phyloP scores from a whole-genome alignment of 2,797 vertebrate genomes.

The Poecilia velifera region DNA sequence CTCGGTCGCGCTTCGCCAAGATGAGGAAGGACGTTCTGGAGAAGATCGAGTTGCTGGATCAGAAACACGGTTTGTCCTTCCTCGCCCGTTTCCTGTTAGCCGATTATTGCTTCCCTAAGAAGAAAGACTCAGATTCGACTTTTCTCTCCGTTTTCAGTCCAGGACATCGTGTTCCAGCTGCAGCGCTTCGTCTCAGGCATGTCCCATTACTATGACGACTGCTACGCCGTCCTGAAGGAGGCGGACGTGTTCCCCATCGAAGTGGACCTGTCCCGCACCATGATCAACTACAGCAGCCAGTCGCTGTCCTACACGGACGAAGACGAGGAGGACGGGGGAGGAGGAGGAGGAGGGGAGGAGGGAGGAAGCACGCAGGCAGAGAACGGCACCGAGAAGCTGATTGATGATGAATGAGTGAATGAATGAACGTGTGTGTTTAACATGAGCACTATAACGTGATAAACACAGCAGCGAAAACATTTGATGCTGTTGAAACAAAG shows the following conservation, averaged over 20 bases:
- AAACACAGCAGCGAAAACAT: constrained; percentile 10
- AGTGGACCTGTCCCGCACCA: constrained; percentile 96
- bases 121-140: background rate
- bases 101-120: background rate
- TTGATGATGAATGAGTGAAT: constrained; percentile 82
- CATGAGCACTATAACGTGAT: constrained; percentile 7
- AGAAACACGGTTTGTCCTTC: constrained; percentile 90
- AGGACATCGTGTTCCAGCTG: constrained; percentile 99
- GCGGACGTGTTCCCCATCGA: constrained; percentile 98
- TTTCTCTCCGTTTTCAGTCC: constrained; percentile 79
- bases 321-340: constrained; percentile 73
- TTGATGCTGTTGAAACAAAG: constrained; percentile 11
- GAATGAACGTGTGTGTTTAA: constrained; percentile 58
- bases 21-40: constrained; percentile 98
- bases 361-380: constrained; percentile 62
- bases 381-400: constrained; percentile 83
- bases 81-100: background rate
- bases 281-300: constrained; percentile 90
- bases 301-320: constrained; percentile 81
- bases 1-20: constrained; percentile 93
- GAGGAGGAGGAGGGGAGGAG: constrained; percentile 33
- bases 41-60: constrained; percentile 97
- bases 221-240: constrained; percentile 91
- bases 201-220: constrained; percentile 96
- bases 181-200: constrained; percentile 97